These are phyloP conservation scores for Biston betularia DNA, from an alignment of 2,888 invertebrate genomes.

Conservation along the genomic window DNA sequence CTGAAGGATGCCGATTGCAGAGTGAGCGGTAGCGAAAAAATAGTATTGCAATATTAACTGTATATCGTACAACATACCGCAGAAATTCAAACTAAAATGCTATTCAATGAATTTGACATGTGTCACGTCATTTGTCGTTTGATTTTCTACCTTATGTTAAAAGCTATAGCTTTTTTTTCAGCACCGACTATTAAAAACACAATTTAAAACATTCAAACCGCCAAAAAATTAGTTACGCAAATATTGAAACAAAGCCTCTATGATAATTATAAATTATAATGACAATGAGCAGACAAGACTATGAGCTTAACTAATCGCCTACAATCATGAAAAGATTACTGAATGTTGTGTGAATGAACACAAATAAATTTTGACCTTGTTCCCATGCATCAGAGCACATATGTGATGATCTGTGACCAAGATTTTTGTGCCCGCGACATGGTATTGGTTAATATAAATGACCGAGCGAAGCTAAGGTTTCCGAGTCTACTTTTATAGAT, in stretches of 20 bases:
- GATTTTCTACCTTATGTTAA: too few species aligned
- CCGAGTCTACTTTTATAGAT: too few species aligned
- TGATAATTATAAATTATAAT: slow-evolving; percentile 3
- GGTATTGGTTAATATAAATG: background rate
- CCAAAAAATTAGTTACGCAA: slow-evolving; percentile 7
- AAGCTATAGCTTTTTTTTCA: too few species aligned
- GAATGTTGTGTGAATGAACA: background rate
- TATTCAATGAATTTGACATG: background rate
- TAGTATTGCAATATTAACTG: background rate
- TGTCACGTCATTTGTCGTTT: too few species aligned
- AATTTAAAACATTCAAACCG: slow-evolving; percentile 6
- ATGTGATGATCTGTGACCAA: background rate
- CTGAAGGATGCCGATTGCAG: too few species aligned
- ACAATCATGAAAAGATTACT: slow-evolving; percentile 8
- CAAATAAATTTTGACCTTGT: slow-evolving; percentile 3
- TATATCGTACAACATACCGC: background rate
- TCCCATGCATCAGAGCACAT: background rate
- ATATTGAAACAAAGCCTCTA: slow-evolving; percentile 10
- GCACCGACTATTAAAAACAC: background rate
- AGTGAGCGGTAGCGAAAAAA: too few species aligned
- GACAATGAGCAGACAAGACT: slow-evolving; percentile 10
- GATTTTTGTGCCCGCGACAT: background rate
- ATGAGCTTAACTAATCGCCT: slow-evolving; percentile 26
- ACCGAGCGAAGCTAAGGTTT: too few species aligned
- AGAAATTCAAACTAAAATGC: background rate